phyloP scores from a whole-genome alignment of 2,797 vertebrate genomes.

The Hypotaenidia philippensis region DNA sequence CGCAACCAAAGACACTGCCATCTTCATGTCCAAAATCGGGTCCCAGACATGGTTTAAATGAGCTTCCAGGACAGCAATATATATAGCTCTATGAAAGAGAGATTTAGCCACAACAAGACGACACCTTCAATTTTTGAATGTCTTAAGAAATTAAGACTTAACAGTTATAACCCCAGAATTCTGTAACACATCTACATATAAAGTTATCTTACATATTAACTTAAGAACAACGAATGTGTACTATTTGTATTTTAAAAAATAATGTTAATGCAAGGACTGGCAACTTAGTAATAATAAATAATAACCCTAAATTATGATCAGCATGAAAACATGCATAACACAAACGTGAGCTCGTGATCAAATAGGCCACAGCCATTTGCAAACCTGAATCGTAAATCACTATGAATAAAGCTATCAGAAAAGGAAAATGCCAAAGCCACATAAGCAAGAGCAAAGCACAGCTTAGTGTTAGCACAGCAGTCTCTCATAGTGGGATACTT shows the following conservation, averaged over 20 bases:
- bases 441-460: background rate
- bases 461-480: background rate
- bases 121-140: background rate
- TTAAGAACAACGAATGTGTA: background rate
- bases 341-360: background rate
- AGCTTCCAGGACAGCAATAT: background rate
- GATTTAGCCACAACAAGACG: background rate
- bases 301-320: background rate
- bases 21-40: background rate
- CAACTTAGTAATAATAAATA: background rate
- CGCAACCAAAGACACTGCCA: background rate
- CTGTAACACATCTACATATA: background rate
- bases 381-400: background rate
- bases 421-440: background rate
- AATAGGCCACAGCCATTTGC: background rate
- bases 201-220: background rate
- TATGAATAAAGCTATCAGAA: background rate
- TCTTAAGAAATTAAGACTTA: background rate
- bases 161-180: background rate
- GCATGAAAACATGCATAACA: background rate
- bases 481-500: background rate
- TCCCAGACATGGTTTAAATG: background rate
- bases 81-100: background rate
- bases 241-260: background rate
- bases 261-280: background rate